Percentiles rank a stretch among this genome's conserved stretches.
Evolutionary conservation across 2,113 vertebrate species (phyloP).

Genomic region (Alethe castanea): DNA sequence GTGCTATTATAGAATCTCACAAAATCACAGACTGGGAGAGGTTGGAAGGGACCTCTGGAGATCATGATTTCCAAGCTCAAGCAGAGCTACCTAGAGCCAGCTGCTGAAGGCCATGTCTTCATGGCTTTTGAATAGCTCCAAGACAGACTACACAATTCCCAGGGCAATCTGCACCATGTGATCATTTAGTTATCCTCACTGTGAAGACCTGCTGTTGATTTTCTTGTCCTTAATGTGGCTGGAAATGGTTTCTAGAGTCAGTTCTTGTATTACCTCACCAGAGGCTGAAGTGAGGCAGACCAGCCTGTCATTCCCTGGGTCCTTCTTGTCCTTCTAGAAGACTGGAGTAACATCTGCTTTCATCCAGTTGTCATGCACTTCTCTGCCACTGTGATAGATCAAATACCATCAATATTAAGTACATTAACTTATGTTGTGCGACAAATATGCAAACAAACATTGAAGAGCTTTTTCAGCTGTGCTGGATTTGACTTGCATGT

Average conservation of each 20-base stretch:
- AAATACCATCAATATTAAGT: not conserved
- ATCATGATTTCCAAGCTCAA: not conserved
- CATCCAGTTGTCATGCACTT: not conserved
- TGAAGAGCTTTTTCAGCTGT: not conserved
- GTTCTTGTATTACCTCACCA: not conserved
- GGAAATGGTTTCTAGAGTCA: not conserved
- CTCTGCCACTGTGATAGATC: fast-evolving
- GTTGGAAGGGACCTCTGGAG: not conserved
- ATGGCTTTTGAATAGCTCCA: not conserved
- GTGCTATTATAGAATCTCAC: not conserved
- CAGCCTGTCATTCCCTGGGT: not conserved
- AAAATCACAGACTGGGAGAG: not conserved
- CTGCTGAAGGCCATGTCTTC: not conserved
- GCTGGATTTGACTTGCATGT: not conserved
- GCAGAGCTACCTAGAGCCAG: not conserved
- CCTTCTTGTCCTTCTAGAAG: not conserved
- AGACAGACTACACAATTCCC: not conserved
- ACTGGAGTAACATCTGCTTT: not conserved
- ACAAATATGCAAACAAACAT: not conserved
- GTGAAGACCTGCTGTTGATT: not conserved
- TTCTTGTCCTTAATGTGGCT: not conserved
- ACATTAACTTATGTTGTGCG: not conserved
- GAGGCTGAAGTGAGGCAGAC: not conserved
- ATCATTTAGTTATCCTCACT: not conserved
- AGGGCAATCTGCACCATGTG: not conserved